Evolutionary conservation across 1,140 invertebrate species (phyloP), one percentile per base, ranked within the genome.

Genomic region (Dendrolimus kikuchii): DNA sequence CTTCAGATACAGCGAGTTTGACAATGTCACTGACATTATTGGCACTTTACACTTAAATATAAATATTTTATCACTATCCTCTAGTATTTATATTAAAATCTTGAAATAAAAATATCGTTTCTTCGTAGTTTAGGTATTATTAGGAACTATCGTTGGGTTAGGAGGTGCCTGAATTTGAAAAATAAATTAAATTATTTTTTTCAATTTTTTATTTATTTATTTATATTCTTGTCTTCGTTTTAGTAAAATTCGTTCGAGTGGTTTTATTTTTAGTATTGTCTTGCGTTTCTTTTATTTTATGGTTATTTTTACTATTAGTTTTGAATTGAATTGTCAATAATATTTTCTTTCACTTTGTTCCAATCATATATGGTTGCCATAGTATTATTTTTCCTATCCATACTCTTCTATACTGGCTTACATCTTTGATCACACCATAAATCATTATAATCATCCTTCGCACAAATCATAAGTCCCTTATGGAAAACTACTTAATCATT

Each of bases 101-200:
- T 23, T 75, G 81, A 80, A 78, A 81, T 81, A 84, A 73, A 77
- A 81, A 72, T 82, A 70, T 81, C 73, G 63, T 80, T 71, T 66
- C 85, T 83, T 10, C 23, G 23, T 46, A 38, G 77, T 72, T 73
- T 87, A 88, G 86, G 86, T 88, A 88, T 81, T 86, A 74, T 74
- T 88, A 88, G 87, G 86, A 88, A 88, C 87, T 88, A 87, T 88
- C 87, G 87, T 88, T 88, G 83, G 79, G 70, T 79, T 79, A 74
- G 77, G 78, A 83, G 79, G 77, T 78, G 76, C 68, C 77, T 84
- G 83, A 71, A 77, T 70, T 72, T 62, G 23, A 23, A 23, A 23
- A 23, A 23, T 23, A 71, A 68, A 68, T 73, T 81, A 62, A 41
- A 69, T 70, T 45, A 60, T 58, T 43, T 45, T 43, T 45, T 62